Base-by-base conservation (phyloP, 2,113 vertebrate genomes). In the Atrichornis clamosus region DNA sequence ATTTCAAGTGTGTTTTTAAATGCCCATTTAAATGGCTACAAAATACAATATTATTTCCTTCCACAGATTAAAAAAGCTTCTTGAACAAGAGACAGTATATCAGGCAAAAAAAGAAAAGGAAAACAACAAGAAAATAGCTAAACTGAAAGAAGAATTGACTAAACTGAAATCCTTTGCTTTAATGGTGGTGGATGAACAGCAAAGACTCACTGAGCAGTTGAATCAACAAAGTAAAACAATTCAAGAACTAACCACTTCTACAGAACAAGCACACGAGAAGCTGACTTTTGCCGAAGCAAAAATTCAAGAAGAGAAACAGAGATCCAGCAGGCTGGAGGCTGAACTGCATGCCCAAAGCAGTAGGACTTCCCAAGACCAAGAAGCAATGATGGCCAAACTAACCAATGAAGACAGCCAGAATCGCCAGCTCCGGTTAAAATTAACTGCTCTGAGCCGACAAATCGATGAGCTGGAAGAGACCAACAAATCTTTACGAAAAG, bases 111-210 rank as follows among this genome's bases (percentile, higher is more conserved):
- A 97, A 92, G 99, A 99, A 13, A 97, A 99, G 91, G 99, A 99
- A 92, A 98, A 97, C 97, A 98, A 97, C 76, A 98, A 97, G 89
- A 99, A 98, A 96, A 97, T 98, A 90, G 53, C 89, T 13, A 97
- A 97, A 81, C 97, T 99, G 75, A 99, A 99, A 95, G 99, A 99
- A 78, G 99, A 99, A 97, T 90, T 99, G 95, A 99, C 98, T 86
- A 99, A 99, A 97, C 97, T 99, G 69, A 99, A 99, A 96, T 99
- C 99, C 10, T 99, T 99, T 98, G 98, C 99, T 78, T 98, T 99
- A 97, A 98, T 99, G 98, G 98, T 99, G 32, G 99, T 99, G 39
- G 99, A 99, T 77, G 99, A 99, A 98, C 99, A 99, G 93, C 99
- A 99, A 97, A 98, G 97, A 86, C 98, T 99, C 72, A 98, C 98